These are phyloP conservation scores for Temnothorax nylanderi DNA, from an alignment of 1,140 invertebrate genomes.

Conservation along the genomic window DNA sequence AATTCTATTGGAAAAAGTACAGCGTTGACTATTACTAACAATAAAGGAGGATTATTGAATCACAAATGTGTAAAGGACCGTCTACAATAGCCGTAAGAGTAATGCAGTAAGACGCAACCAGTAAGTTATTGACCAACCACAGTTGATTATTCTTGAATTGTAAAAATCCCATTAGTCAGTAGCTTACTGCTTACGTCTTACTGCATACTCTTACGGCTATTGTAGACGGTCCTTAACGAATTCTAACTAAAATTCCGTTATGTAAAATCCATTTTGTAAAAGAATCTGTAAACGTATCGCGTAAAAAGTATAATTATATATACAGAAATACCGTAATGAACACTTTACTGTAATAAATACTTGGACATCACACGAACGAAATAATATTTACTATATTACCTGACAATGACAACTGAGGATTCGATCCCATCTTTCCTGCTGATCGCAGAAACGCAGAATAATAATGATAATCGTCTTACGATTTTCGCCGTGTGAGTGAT, in stretches of 20 bases:
- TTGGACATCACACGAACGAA: neutral
- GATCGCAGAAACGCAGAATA: neutral
- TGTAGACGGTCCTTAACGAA: neutral
- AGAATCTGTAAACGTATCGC: neutral
- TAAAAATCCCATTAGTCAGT: too few relatives aligned
- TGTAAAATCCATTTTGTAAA: neutral
- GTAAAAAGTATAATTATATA: neutral
- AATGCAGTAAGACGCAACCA: too few relatives aligned
- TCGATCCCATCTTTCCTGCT: neutral
- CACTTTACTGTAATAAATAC: neutral
- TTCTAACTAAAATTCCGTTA: neutral
- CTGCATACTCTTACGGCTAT: too few relatives aligned
- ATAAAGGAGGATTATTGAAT: neutral
- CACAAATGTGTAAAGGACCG: neutral
- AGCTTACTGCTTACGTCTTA: too few relatives aligned
- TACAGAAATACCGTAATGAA: neutral
- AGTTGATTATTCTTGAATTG: too few relatives aligned
- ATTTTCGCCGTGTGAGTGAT: neutral
- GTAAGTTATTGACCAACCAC: too few relatives aligned
- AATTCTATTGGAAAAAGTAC: neutral
- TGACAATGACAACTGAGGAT: neutral
- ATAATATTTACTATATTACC: neutral
- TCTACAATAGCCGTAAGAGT: too few relatives aligned
- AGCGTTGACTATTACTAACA: neutral
- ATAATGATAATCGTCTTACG: neutral